phyloP scores from a whole-genome alignment of 1,140 invertebrate genomes.

The Cydia amplana region DNA sequence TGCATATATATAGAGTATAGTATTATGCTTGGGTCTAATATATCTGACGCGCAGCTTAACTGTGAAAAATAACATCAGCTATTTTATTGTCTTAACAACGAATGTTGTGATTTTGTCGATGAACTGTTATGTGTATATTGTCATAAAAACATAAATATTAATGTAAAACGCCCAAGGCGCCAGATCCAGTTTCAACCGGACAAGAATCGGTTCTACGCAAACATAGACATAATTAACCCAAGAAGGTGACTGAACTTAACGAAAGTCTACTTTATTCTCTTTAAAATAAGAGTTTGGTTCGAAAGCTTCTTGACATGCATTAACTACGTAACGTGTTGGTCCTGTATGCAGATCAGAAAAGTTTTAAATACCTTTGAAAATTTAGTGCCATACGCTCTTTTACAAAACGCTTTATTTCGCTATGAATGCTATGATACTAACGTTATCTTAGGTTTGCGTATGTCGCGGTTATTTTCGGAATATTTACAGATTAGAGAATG shows the following conservation, averaged over 20 bases:
- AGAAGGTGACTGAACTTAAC: not conserved
- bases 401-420: not conserved
- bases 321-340: not conserved
- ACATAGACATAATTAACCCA: not conserved
- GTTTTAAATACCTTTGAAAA: not conserved
- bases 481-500: not conserved
- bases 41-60: too few relatives aligned
- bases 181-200: constrained; percentile 18
- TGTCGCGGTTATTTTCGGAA: constrained; percentile 6
- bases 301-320: not conserved
- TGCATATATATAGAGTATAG: too few relatives aligned
- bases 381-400: not conserved
- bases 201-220: constrained; percentile 1
- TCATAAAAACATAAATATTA: constrained; percentile 5
- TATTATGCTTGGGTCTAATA: too few relatives aligned
- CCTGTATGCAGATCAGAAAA: not conserved
- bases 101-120: not conserved
- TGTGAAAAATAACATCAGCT: too few relatives aligned
- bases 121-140: not conserved
- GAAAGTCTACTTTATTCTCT: not conserved
- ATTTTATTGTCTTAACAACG: not conserved
- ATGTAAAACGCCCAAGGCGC: constrained; percentile 1
- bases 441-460: constrained; percentile 1
- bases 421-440: not conserved
- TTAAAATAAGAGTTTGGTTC: not conserved